Percentiles rank a stretch among this genome's conserved stretches.
phyloP scores from a whole-genome alignment of 2,113 vertebrate species.

The Spermophilus dauricus region DNA sequence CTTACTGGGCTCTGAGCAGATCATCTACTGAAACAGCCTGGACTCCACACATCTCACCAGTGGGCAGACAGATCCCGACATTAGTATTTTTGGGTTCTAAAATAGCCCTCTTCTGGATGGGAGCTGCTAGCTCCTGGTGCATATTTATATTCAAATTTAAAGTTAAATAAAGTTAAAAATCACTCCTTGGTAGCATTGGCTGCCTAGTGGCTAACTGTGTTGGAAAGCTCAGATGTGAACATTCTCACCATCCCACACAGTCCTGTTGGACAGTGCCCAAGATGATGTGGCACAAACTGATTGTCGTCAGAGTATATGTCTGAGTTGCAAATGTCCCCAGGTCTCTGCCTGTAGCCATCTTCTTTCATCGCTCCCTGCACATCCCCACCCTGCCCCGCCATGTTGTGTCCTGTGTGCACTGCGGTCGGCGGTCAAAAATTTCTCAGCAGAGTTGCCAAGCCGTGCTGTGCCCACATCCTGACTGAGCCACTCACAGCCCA shows the following conservation, averaged over 20 bases:
- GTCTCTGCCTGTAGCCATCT: neutral
- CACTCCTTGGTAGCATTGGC: neutral
- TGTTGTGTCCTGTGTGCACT: neutral
- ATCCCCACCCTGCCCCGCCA: rapidly evolving
- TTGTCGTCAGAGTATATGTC: rapidly evolving
- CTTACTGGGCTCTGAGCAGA: neutral
- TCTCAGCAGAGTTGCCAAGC: neutral
- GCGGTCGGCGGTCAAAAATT: neutral
- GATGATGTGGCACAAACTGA: too few relatives aligned
- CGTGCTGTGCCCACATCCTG: neutral
- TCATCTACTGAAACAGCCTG: neutral
- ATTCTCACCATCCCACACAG: too few relatives aligned
- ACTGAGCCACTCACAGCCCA: neutral
- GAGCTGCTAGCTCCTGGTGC: neutral
- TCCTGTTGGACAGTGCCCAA: rapidly evolving
- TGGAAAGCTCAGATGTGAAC: neutral
- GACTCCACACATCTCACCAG: neutral
- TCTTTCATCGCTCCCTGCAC: neutral
- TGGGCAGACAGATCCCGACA: neutral
- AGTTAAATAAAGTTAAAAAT: neutral
- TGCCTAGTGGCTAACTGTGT: neutral
- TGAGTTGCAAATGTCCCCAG: neutral
- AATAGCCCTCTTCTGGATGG: neutral
- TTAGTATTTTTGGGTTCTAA: neutral
- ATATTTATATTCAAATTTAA: neutral